Evolutionary conservation across 2,113 vertebrate genomes (phyloP).

Genomic region (Oceanodroma tethys): DNA sequence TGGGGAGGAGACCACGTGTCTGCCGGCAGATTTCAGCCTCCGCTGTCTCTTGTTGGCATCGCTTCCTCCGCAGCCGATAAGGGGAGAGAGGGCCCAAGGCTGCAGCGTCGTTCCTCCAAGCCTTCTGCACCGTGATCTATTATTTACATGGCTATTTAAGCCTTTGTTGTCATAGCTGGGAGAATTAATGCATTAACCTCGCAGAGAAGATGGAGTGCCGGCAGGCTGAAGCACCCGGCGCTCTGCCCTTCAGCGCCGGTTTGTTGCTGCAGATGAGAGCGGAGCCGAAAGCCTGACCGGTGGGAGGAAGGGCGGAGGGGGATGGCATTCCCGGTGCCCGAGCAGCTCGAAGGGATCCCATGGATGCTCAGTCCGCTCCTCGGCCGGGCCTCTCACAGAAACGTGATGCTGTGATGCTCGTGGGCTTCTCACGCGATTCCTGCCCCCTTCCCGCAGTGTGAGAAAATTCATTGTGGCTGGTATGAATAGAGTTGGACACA

Average conservation of each 20-base stretch:
- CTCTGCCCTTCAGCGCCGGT: neutral
- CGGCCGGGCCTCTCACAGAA: neutral
- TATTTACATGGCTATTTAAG: neutral
- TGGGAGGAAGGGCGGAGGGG: neutral
- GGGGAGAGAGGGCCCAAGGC: neutral
- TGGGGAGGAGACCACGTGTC: rapidly evolving
- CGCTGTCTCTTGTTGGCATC: neutral
- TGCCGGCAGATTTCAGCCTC: neutral
- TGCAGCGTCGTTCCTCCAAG: neutral
- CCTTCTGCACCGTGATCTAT: neutral
- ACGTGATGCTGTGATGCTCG: neutral
- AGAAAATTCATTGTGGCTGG: neutral
- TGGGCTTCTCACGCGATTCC: neutral
- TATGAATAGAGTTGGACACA: neutral
- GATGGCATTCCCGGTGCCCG: neutral
- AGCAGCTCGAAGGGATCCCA: neutral
- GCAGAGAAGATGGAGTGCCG: neutral
- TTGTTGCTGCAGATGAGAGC: neutral
- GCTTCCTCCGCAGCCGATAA: rapidly evolving
- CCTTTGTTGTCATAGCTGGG: neutral
- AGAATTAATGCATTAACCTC: neutral
- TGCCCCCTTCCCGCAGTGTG: neutral
- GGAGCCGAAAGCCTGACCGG: neutral
- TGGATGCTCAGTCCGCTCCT: neutral
- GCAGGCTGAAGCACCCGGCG: neutral